phyloP scores from a whole-genome alignment of 37 sponge, comb jelly and placozoan species.

The Sycon ciliatum region DNA sequence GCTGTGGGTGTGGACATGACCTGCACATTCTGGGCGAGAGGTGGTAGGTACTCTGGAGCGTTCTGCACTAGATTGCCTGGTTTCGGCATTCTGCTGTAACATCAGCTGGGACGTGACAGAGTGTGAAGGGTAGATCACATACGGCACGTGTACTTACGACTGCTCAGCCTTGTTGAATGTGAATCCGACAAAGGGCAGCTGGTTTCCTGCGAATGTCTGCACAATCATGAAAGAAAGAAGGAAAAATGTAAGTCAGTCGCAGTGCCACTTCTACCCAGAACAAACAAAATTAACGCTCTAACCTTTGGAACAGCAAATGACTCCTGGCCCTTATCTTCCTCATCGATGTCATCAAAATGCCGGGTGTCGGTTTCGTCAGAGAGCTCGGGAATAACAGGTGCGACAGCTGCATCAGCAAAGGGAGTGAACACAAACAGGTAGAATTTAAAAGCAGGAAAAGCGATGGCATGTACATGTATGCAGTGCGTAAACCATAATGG shows the following conservation, averaged over 20 bases:
- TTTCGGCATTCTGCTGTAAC: too few species aligned
- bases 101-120: too few species aligned
- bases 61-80: too few species aligned
- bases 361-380: conserved; percentile 74
- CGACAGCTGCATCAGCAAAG: conserved; percentile 16
- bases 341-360: conserved; percentile 82
- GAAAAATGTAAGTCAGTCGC: background rate
- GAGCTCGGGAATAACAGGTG: conserved; percentile 78
- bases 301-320: conserved; percentile 65
- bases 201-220: conserved; percentile 85
- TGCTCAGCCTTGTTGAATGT: too few species aligned
- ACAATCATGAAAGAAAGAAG: background rate
- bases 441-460: background rate
- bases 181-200: conserved; percentile 93
- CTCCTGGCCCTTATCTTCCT: conserved; percentile 44
- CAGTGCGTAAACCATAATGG: background rate
- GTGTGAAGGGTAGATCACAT: too few species aligned
- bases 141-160: too few species aligned
- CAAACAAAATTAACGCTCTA: background rate
- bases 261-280: background rate
- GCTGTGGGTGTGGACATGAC: too few species aligned
- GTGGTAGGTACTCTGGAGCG: too few species aligned
- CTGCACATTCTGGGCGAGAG: too few species aligned
- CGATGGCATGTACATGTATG: background rate
- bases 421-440: background rate